These are phyloP conservation scores for Atlantisia rogersi DNA, from an alignment of 2,113 vertebrate genomes.

Conservation along the genomic window DNA sequence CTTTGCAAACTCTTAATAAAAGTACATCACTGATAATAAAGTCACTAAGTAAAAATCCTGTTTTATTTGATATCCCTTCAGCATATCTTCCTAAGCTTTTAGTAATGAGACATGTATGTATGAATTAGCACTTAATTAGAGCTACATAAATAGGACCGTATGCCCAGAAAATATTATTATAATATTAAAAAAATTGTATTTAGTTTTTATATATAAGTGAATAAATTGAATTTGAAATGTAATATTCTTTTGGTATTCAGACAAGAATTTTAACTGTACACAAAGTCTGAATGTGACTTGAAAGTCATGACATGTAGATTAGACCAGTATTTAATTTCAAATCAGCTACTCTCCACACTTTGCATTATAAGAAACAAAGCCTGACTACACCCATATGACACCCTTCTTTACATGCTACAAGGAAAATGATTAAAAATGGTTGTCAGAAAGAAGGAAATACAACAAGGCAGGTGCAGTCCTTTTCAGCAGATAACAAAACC, in stretches of 20 bases:
- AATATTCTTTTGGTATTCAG: neutral
- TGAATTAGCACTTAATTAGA: neutral
- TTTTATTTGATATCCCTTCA: neutral
- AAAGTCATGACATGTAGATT: neutral
- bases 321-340: slow-evolving; percentile 1
- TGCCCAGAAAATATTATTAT: neutral
- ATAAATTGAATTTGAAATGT: neutral
- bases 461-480: neutral
- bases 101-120: neutral
- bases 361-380: neutral
- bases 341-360: neutral
- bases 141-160: neutral
- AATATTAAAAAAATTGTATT: neutral
- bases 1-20: neutral
- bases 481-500: neutral
- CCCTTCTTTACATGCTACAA: neutral
- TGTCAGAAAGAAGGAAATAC: neutral
- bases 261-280: neutral
- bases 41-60: neutral
- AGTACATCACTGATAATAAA: neutral
- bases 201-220: neutral
- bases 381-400: neutral
- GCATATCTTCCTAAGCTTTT: neutral
- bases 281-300: neutral
- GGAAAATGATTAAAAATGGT: neutral